Evolutionary conservation across 2,113 vertebrate species (phyloP).

Genomic region (Cricetomys ansorgei): DNA sequence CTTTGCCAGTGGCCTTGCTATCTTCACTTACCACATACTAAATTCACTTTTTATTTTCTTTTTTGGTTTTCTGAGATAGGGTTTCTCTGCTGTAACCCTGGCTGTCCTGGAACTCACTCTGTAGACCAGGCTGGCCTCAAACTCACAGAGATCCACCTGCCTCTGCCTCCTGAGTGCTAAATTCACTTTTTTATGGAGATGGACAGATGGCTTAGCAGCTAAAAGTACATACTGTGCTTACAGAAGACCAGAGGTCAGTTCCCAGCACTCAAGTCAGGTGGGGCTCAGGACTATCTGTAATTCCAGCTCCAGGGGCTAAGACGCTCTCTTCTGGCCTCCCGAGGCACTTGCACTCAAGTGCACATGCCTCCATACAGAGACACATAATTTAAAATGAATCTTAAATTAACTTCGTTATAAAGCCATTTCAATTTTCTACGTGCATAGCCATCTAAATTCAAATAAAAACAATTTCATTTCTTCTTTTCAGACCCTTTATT

Average conservation of each 20-base stretch:
- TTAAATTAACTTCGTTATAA: background rate
- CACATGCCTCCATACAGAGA: background rate
- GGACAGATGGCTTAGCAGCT: background rate
- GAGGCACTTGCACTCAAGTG: background rate
- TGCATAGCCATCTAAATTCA: constrained; percentile 5
- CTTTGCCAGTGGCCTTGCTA: constrained; percentile 52
- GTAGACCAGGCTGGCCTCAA: too few relatives aligned
- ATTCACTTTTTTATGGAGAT: background rate
- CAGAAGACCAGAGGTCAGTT: background rate
- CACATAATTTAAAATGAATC: background rate
- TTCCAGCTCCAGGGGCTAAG: background rate
- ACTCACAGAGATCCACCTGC: too few relatives aligned
- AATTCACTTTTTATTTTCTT: background rate
- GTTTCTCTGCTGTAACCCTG: too few relatives aligned
- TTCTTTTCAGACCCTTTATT: constrained; percentile 31
- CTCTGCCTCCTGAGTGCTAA: too few relatives aligned
- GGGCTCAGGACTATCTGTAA: background rate
- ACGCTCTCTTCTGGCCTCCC: background rate
- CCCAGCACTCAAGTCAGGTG: background rate
- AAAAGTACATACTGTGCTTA: background rate
- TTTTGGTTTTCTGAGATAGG: too few relatives aligned
- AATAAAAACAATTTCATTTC: constrained; percentile 28
- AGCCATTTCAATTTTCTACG: constrained; percentile 26
- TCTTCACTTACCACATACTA: background rate
- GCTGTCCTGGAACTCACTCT: too few relatives aligned